Conservation (phyloP, 2,888 invertebrate genomes). For the Hylaea fasciaria region DNA sequence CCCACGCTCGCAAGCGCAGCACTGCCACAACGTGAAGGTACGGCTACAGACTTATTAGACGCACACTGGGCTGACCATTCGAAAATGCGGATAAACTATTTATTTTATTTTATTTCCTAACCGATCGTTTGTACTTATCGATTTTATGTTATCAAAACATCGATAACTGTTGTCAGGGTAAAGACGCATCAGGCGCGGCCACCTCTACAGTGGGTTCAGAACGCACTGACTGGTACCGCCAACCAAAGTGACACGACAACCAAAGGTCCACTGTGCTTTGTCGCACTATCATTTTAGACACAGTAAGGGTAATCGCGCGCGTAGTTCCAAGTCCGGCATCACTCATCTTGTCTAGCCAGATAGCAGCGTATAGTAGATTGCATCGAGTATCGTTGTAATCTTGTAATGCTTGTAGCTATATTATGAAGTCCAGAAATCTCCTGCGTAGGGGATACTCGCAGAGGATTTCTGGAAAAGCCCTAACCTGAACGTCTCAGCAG, state of each 20-base stretch:
- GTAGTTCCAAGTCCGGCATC: background rate
- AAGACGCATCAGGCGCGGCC: constrained; percentile 12
- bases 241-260: constrained; percentile 7
- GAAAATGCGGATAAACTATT: background rate
- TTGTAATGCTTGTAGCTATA: no score
- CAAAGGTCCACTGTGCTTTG: constrained; percentile 3
- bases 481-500: no score
- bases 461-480: no score
- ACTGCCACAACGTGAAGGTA: background rate
- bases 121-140: background rate
- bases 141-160: constrained; percentile 20
- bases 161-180: constrained; percentile 1
- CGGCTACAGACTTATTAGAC: background rate
- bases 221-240: constrained; percentile 19
- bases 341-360: background rate
- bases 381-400: background rate
- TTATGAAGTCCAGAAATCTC: no score
- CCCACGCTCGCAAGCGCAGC: constrained; percentile 4
- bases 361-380: background rate
- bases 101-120: background rate
- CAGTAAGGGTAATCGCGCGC: constrained; percentile 16
- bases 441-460: no score
- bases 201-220: constrained; percentile 10
- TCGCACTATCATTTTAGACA: background rate
- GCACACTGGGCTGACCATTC: background rate